Evolutionary conservation across 2,113 vertebrate species (phyloP).

Genomic region (Apistogramma diplotaenia): DNA sequence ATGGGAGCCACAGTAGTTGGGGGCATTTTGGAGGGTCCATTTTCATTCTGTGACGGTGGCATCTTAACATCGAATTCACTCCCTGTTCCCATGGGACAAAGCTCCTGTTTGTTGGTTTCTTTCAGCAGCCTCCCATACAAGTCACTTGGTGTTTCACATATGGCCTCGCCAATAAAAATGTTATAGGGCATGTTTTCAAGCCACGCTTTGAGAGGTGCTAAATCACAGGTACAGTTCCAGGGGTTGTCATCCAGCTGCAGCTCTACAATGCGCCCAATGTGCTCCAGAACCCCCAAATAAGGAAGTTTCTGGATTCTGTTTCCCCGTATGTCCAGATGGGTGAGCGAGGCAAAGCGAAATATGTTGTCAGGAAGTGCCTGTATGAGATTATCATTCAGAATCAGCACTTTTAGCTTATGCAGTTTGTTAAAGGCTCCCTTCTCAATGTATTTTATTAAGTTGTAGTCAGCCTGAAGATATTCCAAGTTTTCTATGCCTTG

Average conservation of each 20-base stretch:
- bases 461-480: constrained; percentile 99
- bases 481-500: constrained; percentile 98
- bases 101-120: constrained; percentile 95
- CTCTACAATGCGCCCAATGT: constrained; percentile 95
- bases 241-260: constrained; percentile 97
- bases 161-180: constrained; percentile 97
- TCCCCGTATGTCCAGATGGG: constrained; percentile 97
- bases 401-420: constrained; percentile 96
- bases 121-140: constrained; percentile 94
- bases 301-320: constrained; percentile 97
- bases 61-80: constrained; percentile 93
- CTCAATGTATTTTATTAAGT: constrained; percentile 98
- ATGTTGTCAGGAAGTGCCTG: constrained; percentile 96
- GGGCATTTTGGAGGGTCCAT: constrained; percentile 81
- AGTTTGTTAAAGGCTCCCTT: constrained; percentile 98
- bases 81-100: constrained; percentile 93
- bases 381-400: constrained; percentile 97
- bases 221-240: constrained; percentile 98
- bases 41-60: constrained; percentile 85
- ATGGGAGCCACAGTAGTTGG: constrained; percentile 83
- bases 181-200: constrained; percentile 99
- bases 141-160: constrained; percentile 95
- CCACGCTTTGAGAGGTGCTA: constrained; percentile 96
- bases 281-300: constrained; percentile 95
- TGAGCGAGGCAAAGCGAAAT: constrained; percentile 97